phyloP scores from a whole-genome alignment of 2,888 invertebrate species.

The Philonicus albiceps region DNA sequence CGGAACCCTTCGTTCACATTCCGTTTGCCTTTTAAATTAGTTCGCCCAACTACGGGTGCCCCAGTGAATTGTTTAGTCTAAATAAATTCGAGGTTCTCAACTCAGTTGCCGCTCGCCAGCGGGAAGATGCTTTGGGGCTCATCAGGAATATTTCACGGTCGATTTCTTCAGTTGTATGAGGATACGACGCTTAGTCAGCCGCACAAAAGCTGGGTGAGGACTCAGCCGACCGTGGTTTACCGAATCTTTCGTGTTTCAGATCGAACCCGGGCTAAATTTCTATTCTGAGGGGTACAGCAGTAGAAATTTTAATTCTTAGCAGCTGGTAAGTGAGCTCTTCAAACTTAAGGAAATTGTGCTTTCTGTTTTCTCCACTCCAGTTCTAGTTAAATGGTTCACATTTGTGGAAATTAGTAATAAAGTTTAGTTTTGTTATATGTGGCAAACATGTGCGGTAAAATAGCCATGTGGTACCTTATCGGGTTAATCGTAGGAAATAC shows the following conservation, averaged over 20 bases:
- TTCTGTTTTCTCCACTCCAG: not conserved
- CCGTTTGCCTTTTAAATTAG: not conserved
- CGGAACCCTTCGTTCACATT: not conserved
- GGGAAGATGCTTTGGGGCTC: not conserved
- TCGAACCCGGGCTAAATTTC: not conserved
- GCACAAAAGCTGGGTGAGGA: slow-evolving; percentile 39
- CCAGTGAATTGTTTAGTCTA: not conserved
- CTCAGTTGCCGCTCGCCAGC: not conserved
- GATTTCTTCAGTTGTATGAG: slow-evolving; percentile 32
- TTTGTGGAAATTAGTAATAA: not conserved
- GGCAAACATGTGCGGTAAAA: not conserved
- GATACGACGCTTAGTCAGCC: not conserved
- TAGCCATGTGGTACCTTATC: not conserved
- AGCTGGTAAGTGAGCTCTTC: not conserved
- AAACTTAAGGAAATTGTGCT: slow-evolving; percentile 15
- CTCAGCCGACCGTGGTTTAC: slow-evolving; percentile 30
- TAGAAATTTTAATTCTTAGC: not conserved
- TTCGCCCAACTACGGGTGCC: not conserved
- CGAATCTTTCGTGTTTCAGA: not conserved
- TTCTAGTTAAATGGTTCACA: not conserved
- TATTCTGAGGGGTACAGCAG: not conserved
- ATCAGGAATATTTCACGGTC: slow-evolving; percentile 37
- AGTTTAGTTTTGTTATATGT: not conserved
- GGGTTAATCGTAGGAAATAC: not conserved
- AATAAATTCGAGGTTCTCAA: not conserved